Evolutionary conservation across 2,113 vertebrate genomes (phyloP).

Genomic region (Hepsetus odoe): DNA sequence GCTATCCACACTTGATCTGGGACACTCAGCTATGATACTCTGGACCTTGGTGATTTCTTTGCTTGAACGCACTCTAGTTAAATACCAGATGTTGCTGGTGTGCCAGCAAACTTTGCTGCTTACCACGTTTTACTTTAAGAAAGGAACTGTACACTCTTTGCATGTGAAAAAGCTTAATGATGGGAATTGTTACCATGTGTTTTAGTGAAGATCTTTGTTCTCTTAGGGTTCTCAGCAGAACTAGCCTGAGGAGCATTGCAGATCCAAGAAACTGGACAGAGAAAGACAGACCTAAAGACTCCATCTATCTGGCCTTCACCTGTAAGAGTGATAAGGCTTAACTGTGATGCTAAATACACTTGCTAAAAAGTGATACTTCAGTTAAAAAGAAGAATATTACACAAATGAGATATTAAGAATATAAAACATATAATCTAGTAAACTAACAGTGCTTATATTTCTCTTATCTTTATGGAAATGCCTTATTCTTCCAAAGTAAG

Average conservation of each 20-base stretch:
- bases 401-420: conserved; percentile 53
- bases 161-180: neutral
- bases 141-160: neutral
- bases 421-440: conserved; percentile 73
- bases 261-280: conserved; percentile 59
- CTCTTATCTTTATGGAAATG: conserved; percentile 86
- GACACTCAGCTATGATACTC: too few relatives aligned
- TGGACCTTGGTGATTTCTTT: neutral
- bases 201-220: neutral
- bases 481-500: conserved; percentile 89
- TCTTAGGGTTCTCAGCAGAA: conserved; percentile 93
- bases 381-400: conserved; percentile 50
- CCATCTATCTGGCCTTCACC: conserved; percentile 47
- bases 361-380: conserved; percentile 62
- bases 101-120: neutral
- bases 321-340: conserved; percentile 63
- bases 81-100: neutral
- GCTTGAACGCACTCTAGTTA: neutral
- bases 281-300: conserved; percentile 46
- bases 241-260: conserved; percentile 66
- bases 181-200: neutral
- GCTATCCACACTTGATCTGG: too few relatives aligned
- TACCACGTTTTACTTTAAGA: neutral
- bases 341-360: conserved; percentile 73
- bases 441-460: conserved; percentile 78